Conservation (phyloP, 1,140 invertebrate species). For the Conopomorpha cramerella region DNA sequence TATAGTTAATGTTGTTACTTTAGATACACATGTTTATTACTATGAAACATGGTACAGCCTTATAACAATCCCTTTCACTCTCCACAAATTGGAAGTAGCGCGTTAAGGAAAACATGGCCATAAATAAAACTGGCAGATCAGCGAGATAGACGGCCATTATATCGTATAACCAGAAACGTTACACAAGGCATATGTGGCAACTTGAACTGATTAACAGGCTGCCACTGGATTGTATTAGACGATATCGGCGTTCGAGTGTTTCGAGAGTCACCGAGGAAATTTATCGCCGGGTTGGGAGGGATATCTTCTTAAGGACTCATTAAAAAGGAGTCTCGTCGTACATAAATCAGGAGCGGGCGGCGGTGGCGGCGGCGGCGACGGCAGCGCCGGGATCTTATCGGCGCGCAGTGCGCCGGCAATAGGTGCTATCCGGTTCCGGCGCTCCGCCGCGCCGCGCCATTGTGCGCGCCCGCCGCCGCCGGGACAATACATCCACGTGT, state of each 20-base stretch:
- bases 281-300: conserved; percentile 49
- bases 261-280: conserved; percentile 43
- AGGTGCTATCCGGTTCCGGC: conserved; percentile 57
- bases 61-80: conserved; percentile 59
- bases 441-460: conserved; percentile 28
- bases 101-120: conserved; percentile 56
- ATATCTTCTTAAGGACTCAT: conserved; percentile 60
- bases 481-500: no score
- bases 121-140: conserved; percentile 58
- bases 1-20: conserved; percentile 54
- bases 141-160: conserved; percentile 56
- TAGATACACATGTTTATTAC: conserved; percentile 57
- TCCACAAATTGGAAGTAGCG: conserved; percentile 56
- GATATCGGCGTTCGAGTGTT: conserved; percentile 52
- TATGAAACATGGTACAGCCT: conserved; percentile 55
- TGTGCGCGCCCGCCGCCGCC: conserved; percentile 16
- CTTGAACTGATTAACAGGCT: conserved; percentile 46
- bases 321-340: conserved; percentile 58
- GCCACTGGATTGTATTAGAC: conserved; percentile 45
- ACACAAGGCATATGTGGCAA: conserved; percentile 45
- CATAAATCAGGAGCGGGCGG: conserved; percentile 42
- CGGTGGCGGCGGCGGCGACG: conserved; percentile 16
- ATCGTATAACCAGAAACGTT: conserved; percentile 50
- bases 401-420: conserved; percentile 47
- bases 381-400: conserved; percentile 27